Conservation (phyloP, 2,797 vertebrate genomes). For the Sardinella longiceps region DNA sequence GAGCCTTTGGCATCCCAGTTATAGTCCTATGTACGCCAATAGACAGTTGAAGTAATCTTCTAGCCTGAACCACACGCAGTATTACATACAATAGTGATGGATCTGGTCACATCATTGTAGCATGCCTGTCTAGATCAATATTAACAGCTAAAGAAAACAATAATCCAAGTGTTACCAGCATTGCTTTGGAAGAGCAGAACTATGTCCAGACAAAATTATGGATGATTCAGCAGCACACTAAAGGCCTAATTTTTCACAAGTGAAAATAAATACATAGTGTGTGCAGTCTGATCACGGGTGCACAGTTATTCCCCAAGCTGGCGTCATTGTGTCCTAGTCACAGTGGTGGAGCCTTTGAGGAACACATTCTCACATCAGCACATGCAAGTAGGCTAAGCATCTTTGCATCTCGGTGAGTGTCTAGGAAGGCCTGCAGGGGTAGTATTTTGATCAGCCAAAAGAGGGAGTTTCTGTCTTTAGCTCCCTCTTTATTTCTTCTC, state of each 20-base stretch:
- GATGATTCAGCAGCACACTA: constrained; percentile 5
- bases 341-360: background rate
- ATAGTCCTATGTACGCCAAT: background rate
- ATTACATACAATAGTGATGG: background rate
- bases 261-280: background rate
- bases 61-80: background rate
- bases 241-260: background rate
- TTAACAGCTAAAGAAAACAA: background rate
- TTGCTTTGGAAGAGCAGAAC: background rate
- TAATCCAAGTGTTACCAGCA: background rate
- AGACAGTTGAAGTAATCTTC: background rate
- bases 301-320: background rate
- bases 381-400: background rate
- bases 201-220: background rate
- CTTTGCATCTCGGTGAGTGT: background rate
- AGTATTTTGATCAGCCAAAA: background rate
- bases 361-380: background rate
- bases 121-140: background rate
- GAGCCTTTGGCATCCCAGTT: background rate
- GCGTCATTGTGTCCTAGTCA: constrained; percentile 7
- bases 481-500: background rate
- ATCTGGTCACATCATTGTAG: background rate
- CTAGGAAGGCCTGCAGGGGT: background rate
- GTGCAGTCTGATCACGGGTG: background rate
- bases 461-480: background rate